These are phyloP conservation scores for Phengaris arion DNA, from an alignment of 2,888 invertebrate species.

Conservation along the genomic window DNA sequence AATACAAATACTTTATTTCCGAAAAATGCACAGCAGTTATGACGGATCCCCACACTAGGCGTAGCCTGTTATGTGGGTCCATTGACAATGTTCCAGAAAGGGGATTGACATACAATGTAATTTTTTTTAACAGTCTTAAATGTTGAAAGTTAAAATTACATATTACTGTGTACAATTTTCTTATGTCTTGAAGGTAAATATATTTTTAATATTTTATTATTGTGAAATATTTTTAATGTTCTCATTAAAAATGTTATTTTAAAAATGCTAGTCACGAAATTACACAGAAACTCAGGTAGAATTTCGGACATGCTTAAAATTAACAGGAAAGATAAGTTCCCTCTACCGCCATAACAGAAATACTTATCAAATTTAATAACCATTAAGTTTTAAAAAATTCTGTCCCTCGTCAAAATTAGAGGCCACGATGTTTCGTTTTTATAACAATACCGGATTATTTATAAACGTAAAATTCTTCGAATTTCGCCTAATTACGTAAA, in stretches of 20 bases:
- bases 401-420: background rate
- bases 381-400: conserved; percentile 33
- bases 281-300: conserved; percentile 20
- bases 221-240: background rate
- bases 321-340: conserved; percentile 31
- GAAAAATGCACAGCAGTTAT: no score
- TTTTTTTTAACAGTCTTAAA: no score
- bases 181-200: background rate
- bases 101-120: no score
- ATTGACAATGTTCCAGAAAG: no score
- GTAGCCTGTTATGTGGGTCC: no score
- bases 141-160: no score
- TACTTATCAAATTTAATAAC: conserved; percentile 39
- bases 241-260: conserved; percentile 9
- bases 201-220: background rate
- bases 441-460: no score
- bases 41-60: no score
- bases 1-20: no score
- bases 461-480: no score
- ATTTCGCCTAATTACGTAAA: no score
- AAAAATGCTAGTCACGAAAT: conserved; percentile 11
- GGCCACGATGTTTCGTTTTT: background rate
- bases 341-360: conserved; percentile 27
- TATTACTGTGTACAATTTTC: background rate
- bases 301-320: conserved; percentile 27